Conservation (phyloP, 2,113 vertebrate species). For the Argyrosomus japonicus region DNA sequence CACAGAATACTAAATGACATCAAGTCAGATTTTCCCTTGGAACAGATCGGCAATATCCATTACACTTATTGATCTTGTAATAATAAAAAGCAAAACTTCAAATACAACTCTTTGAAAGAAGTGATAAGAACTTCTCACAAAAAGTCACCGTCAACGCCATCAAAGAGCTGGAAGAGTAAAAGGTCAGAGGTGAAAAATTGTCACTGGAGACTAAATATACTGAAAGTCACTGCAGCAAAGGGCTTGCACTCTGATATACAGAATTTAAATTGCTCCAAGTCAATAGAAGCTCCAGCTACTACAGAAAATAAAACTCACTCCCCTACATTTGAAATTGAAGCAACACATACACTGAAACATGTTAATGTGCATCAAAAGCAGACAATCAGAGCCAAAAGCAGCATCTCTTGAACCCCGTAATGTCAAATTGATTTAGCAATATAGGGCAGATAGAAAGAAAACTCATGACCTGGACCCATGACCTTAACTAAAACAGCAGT, state of each 20-base stretch:
- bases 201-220: constrained; percentile 57
- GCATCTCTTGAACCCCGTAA: constrained; percentile 61
- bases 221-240: constrained; percentile 67
- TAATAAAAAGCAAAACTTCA: constrained; percentile 56
- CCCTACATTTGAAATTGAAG: constrained; percentile 64
- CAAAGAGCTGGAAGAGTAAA: constrained; percentile 64
- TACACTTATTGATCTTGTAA: constrained; percentile 68
- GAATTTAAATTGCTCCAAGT: constrained; percentile 55
- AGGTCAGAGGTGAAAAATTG: constrained; percentile 51
- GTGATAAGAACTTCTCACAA: constrained; percentile 63
- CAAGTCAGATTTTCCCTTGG: constrained; percentile 55
- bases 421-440: constrained; percentile 64
- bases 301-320: constrained; percentile 62
- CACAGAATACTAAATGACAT: constrained; percentile 67
- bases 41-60: constrained; percentile 64
- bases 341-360: constrained; percentile 67
- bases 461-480: constrained; percentile 69
- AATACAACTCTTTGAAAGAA: constrained; percentile 68
- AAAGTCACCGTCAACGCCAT: constrained; percentile 61
- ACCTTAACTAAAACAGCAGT: constrained; percentile 76
- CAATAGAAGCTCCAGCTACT: constrained; percentile 57
- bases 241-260: constrained; percentile 61
- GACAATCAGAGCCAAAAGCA: constrained; percentile 61
- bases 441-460: constrained; percentile 54
- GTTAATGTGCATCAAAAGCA: constrained; percentile 73